Conservation (phyloP, 2,888 invertebrate genomes). For the Epirrhoe tristata region DNA sequence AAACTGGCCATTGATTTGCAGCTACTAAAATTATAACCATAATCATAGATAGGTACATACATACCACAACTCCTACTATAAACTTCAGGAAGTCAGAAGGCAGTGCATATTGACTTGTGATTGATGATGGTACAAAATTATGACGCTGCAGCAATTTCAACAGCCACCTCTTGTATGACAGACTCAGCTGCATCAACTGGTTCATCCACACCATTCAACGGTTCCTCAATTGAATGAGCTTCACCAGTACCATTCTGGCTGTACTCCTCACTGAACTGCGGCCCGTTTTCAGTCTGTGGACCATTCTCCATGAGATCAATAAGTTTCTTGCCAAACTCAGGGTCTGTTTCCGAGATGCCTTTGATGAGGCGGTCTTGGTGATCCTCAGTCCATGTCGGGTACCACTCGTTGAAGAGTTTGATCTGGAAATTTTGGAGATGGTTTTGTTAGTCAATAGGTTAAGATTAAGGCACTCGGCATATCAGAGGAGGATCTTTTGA, state of each 20-base stretch:
- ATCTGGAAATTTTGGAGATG: constrained; percentile 75
- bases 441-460: too few relatives aligned
- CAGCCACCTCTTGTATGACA: constrained; percentile 61
- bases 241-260: constrained; percentile 65
- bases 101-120: too few relatives aligned
- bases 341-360: constrained; percentile 89
- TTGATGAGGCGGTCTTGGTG: constrained; percentile 89
- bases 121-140: constrained; percentile 47
- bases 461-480: too few relatives aligned
- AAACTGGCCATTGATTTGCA: too few relatives aligned
- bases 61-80: too few relatives aligned
- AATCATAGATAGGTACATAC: too few relatives aligned
- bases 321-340: constrained; percentile 90
- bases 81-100: too few relatives aligned
- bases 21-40: too few relatives aligned
- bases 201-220: constrained; percentile 38
- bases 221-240: constrained; percentile 57
- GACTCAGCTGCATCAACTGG: constrained; percentile 39
- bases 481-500: too few relatives aligned
- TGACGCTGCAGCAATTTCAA: constrained; percentile 77
- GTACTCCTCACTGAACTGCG: constrained; percentile 71
- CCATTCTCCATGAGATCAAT: constrained; percentile 76
- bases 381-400: constrained; percentile 90
- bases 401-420: constrained; percentile 94
- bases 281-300: constrained; percentile 62